Evolutionary conservation across 2,113 vertebrate species (phyloP).

Genomic region (Potamarius usumacintae): DNA sequence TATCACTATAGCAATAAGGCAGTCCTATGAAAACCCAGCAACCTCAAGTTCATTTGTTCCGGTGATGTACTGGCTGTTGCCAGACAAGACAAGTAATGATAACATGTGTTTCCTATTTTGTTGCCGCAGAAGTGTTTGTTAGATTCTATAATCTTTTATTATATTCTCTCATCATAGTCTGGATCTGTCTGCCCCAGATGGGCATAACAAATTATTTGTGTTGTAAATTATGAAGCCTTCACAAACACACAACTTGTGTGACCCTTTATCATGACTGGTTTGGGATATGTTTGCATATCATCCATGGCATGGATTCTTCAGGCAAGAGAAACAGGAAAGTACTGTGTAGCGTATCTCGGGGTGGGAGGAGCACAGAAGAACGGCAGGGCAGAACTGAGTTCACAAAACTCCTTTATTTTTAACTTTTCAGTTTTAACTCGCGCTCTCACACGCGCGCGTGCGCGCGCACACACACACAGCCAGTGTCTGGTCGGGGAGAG

Average conservation of each 20-base stretch:
- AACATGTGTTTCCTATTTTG: not conserved
- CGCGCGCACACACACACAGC: no score
- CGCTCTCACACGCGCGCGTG: no score
- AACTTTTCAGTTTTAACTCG: no score
- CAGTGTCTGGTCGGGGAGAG: no score
- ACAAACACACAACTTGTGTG: not conserved
- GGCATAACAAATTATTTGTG: slow-evolving; percentile 7
- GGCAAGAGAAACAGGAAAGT: not conserved
- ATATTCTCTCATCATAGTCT: not conserved
- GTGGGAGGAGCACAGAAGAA: no score
- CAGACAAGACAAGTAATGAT: slow-evolving; percentile 23
- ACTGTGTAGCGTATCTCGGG: no score
- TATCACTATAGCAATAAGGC: slow-evolving; percentile 39
- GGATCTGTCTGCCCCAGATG: not conserved
- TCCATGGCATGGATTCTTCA: not conserved
- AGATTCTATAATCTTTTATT: slow-evolving; percentile 1
- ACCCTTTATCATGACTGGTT: not conserved
- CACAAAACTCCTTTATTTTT: no score
- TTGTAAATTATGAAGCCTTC: not conserved
- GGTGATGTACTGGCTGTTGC: slow-evolving; percentile 13
- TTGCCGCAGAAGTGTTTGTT: not conserved
- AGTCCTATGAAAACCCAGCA: slow-evolving; percentile 24
- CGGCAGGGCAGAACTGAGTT: no score
- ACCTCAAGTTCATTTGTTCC: slow-evolving; percentile 6
- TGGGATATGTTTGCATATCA: not conserved